These are phyloP conservation scores for Agriopis leucophaearia DNA, from an alignment of 2,888 invertebrate genomes.

Conservation along the genomic window DNA sequence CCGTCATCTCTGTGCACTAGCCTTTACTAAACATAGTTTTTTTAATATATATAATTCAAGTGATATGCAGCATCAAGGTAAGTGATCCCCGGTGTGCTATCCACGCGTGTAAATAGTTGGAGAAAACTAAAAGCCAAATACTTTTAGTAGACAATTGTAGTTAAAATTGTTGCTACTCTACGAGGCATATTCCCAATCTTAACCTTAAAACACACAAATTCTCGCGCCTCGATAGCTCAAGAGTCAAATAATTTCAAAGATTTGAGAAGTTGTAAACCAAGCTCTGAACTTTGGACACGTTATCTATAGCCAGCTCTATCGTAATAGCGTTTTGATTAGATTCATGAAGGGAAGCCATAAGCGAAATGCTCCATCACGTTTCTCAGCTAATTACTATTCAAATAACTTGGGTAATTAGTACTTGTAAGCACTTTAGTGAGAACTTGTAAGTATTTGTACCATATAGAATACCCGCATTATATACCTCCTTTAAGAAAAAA, in stretches of 20 bases:
- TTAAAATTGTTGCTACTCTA: background rate
- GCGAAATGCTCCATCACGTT: background rate
- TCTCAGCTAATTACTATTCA: slow-evolving; percentile 1
- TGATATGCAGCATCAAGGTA: too few species aligned
- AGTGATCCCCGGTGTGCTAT: too few species aligned
- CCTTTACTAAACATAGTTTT: too few species aligned
- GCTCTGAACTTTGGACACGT: slow-evolving; percentile 23
- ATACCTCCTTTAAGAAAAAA: too few species aligned
- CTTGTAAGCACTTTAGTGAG: background rate
- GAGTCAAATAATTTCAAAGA: slow-evolving; percentile 12
- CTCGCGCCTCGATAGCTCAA: slow-evolving; percentile 1
- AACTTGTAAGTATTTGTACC: too few species aligned
- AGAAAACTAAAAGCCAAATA: too few species aligned
- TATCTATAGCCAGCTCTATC: slow-evolving; percentile 1
- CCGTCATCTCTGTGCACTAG: too few species aligned
- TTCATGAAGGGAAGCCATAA: slow-evolving; percentile 2
- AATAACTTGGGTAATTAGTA: background rate
- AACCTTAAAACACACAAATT: background rate
- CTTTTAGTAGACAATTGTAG: too few species aligned
- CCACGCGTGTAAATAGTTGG: too few species aligned
- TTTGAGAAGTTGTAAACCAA: slow-evolving; percentile 17
- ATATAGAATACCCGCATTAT: too few species aligned
- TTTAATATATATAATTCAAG: too few species aligned
- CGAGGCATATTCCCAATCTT: background rate
- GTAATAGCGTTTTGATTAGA: slow-evolving; percentile 18